Base-by-base conservation (phyloP, 2,888 invertebrate species). In the Lumbricus terrestris region DNA sequence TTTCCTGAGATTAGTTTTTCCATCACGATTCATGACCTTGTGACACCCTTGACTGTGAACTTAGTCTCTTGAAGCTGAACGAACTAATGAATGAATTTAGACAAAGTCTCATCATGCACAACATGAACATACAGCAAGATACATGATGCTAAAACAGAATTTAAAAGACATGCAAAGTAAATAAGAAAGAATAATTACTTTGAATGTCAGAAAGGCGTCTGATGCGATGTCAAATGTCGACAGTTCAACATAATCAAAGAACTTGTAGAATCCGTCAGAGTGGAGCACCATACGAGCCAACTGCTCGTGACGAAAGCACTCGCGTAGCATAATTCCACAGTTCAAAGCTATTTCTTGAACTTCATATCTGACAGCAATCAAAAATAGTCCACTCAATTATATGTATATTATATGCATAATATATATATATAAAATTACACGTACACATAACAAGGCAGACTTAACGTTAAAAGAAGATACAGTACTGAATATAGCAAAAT, bases 141-240 rank as follows among this genome's bases (percentile, higher is more conserved):
- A n/a, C n/a, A 69, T n/a, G n/a, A n/a, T n/a, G 69, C 69, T n/a
- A 11, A 69, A 69, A 69, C 69, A 69, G n/a, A 69, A 69, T 69
- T n/a, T n/a, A 29, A n/a, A 29, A 11, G 29, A n/a, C 13, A 1
- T 69, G n/a, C n/a, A 11, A 69, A 5, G 29, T n/a, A n/a, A 8
- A 0, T 5, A n/a, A 69, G n/a, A 69, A n/a, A 29, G 29, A 11
- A 69, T n/a, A 69, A 23, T 47, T 83, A 98, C 98, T 97, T 99
- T 99, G 96, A 99, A 99, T 93, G 99, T 99, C 95, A 99, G 98
- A 96, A 99, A 99, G 96, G 99, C 99, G 97, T 99, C 99, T 93
- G 99, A 99, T 95, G 99, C 99, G 95, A 99, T 99, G 96, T 99
- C 99, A 96, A 99, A 99, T 93, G 99, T 99, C 93, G 99, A 99